Percentiles rank a stretch among this genome's conserved stretches.
Conservation (phyloP, 2,888 invertebrate genomes). For the Ennomos quercinarius region DNA sequence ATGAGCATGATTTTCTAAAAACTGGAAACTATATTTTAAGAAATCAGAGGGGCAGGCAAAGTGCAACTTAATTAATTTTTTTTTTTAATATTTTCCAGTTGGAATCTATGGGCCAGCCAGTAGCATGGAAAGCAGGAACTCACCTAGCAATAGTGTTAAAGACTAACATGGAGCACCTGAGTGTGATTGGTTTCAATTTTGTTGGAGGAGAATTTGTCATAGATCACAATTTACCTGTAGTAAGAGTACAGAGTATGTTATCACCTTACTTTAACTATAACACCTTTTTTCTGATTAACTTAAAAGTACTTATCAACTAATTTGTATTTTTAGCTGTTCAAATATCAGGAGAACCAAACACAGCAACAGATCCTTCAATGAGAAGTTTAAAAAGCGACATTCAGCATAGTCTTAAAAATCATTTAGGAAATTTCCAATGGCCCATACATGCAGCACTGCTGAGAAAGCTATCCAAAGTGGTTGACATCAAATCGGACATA, state of each 20-base stretch:
- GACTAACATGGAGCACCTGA: conserved; percentile 91
- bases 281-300: too few relatives aligned
- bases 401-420: conserved; percentile 64
- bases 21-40: too few relatives aligned
- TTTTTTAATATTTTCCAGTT: conserved; percentile 78
- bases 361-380: conserved; percentile 77
- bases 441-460: conserved; percentile 73
- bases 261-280: too few relatives aligned
- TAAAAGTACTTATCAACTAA: conserved; percentile 3
- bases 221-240: conserved; percentile 90
- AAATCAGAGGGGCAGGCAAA: too few relatives aligned
- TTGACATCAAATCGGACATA: conserved; percentile 74
- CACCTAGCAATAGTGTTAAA: conserved; percentile 91
- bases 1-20: too few relatives aligned
- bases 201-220: conserved; percentile 90
- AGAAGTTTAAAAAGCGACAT: conserved; percentile 74
- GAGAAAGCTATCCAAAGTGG: conserved; percentile 76
- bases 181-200: conserved; percentile 89
- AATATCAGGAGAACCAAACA: conserved; percentile 76
- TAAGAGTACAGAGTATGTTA: conserved; percentile 91
- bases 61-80: neutral
- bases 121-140: conserved; percentile 92
- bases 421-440: conserved; percentile 67
- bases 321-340: conserved; percentile 67
- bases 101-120: conserved; percentile 91